Base-by-base conservation (phyloP, 2,888 invertebrate genomes). In the Dichetophora obliterata region DNA sequence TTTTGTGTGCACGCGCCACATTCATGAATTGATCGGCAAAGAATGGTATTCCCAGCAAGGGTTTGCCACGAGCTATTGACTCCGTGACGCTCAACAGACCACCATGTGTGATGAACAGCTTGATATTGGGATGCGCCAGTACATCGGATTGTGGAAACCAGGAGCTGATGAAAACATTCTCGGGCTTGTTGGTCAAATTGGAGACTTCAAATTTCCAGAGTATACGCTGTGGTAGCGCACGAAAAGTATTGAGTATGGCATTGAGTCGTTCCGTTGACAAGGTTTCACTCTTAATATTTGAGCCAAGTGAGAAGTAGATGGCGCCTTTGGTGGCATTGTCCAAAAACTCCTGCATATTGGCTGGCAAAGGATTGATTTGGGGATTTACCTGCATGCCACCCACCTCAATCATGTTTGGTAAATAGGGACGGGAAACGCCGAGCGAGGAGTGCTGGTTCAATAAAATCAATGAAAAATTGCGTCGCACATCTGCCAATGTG, bases 11-110 rank as follows among this genome's bases (percentile, higher is more conserved):
- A 52, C 86, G 85, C 3, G 82, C 84, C 81, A 90, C 88, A 80
- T 91, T 91, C 61, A 88, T 79, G 73, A 86, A 83, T 82, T 91
- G 91, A 82, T 91, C 91, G 1, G 84, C 89, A 73, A 88, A 89
- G 34, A 91, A 82, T 0, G 91, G 91, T 65, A 91, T 86, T 2
- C 89, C 89, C 24, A 90, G 76, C 5, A 89, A 78, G 0, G 90
- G 90, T 24, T 88, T 87, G 3, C 89, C 90, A 78, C 88, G 85
- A 70, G 87, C 87, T n/a, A 89, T 79, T 0, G 89, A 84, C 82
- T 90, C 90, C 0, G 85, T 88, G 4, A 87, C 86, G 78, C 90
- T 89, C 9, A 90, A 81, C 16, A 89, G 72, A 2, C 90, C 90
- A n/a, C 89, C 89, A 68, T 90, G 90, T 1, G 88, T 88, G n/a